These are phyloP conservation scores for Drosophila percnosoma DNA, from an alignment of 2,888 invertebrate genomes.

Conservation along the genomic window DNA sequence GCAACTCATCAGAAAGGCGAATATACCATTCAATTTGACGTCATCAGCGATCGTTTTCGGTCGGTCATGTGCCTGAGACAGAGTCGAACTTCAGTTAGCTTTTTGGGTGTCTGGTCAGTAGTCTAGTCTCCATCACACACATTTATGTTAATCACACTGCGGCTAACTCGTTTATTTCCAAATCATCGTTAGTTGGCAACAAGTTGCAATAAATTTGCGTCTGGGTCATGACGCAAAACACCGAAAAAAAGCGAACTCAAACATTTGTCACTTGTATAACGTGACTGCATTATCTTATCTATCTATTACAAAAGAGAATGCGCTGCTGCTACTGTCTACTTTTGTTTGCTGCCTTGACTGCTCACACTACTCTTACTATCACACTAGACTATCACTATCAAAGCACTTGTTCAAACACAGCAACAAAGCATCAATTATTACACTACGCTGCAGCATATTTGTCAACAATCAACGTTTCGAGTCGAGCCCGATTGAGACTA, in stretches of 20 bases:
- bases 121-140: constrained; percentile 31
- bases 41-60: constrained; percentile 42
- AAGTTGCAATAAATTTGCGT: constrained; percentile 27
- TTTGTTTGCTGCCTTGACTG: constrained; percentile 5
- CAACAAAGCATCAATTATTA: constrained; percentile 10
- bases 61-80: constrained; percentile 46
- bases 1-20: constrained; percentile 54
- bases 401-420: constrained; percentile 50
- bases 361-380: not conserved
- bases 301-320: constrained; percentile 15
- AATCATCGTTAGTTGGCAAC: constrained; percentile 56
- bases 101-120: constrained; percentile 24
- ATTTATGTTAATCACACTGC: constrained; percentile 43
- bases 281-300: constrained; percentile 42
- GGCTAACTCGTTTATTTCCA: constrained; percentile 33
- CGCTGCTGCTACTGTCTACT: constrained; percentile 13
- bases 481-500: constrained; percentile 7
- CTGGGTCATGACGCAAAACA: constrained; percentile 20
- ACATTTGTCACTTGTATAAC: constrained; percentile 21
- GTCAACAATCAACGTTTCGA: constrained; percentile 60
- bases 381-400: not conserved
- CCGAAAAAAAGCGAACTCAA: not conserved
- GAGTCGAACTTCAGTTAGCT: not conserved
- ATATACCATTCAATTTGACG: constrained; percentile 56
- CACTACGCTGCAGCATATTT: constrained; percentile 47